A percentile compares a stretch with the other conserved stretches of the same genome.
Evolutionary conservation across 2,797 vertebrate species (phyloP).

Genomic region (Eptatretus atami): DNA sequence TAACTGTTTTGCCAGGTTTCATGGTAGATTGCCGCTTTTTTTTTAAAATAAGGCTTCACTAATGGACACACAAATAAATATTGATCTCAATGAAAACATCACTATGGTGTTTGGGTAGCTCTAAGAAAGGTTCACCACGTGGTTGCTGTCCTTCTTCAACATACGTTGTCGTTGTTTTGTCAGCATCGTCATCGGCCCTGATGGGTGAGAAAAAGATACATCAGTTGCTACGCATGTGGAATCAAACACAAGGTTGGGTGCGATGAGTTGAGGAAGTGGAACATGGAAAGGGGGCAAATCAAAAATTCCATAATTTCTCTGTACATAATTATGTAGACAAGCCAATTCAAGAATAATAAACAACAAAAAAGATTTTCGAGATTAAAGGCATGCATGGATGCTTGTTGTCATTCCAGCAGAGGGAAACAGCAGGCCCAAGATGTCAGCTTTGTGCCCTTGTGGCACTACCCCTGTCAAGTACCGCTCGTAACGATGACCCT

Average conservation of each 20-base stretch:
- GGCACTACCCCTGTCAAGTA: no score
- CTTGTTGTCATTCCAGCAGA: not conserved
- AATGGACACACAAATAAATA: no score
- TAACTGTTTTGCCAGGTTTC: no score
- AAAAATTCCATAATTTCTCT: no score
- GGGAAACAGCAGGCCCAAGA: not conserved
- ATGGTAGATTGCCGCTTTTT: no score
- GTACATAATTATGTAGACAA: not conserved
- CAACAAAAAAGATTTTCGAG: not conserved
- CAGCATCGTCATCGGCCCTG: constrained; percentile 48
- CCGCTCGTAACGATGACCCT: constrained; percentile 21
- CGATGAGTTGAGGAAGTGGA: no score
- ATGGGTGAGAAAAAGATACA: not conserved
- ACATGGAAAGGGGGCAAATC: no score
- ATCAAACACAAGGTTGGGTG: no score
- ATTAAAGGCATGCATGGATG: not conserved
- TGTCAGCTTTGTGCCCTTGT: no score
- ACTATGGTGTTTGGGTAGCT: not conserved
- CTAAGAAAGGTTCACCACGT: constrained; percentile 28
- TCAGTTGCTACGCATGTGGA: no score
- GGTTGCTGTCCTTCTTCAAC: constrained; percentile 42
- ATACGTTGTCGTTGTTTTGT: constrained; percentile 54
- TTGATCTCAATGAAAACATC: no score
- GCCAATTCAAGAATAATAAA: not conserved
- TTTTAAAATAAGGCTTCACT: no score